Evolutionary conservation across 2,888 invertebrate genomes (phyloP), one percentile per base, ranked within the genome.

Genomic region (Orthonychiurus folsomi): DNA sequence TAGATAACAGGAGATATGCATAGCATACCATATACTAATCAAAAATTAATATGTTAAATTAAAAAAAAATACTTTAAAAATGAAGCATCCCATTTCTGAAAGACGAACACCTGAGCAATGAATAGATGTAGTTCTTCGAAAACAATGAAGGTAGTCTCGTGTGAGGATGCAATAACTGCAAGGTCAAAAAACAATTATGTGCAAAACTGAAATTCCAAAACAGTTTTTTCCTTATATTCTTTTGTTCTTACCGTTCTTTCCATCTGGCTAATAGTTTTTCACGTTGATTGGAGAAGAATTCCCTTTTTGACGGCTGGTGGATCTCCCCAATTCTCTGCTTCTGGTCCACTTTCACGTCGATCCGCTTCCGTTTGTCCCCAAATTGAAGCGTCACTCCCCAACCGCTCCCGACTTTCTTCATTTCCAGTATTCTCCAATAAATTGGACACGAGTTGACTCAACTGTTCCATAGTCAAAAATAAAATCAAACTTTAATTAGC

Each of bases 21-120:
- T n/a, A n/a, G n/a, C n/a, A n/a, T n/a, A n/a, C n/a, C n/a, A n/a
- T n/a, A n/a, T n/a, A n/a, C n/a, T n/a, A n/a, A n/a, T n/a, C n/a
- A n/a, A n/a, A n/a, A n/a, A n/a, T n/a, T n/a, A n/a, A n/a, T n/a
- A n/a, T n/a, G n/a, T n/a, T n/a, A n/a, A n/a, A n/a, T n/a, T n/a
- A n/a, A n/a, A n/a, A n/a, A n/a, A n/a, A n/a, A n/a, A n/a, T 75
- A 81, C 81, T 79, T 84, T 84, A 78, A 84, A 84, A 70, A 84
- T 81, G 75, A 84, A 84, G 76, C 83, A 83, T 67, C 84, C 84
- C 84, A 84, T 84, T 74, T 84, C 83, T 20, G 84, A 83, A 66
- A 83, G 82, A 61, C 78, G 75, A 5, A 74, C 74, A 3, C 74
- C 74, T 28, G 83, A 81, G 12, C 72, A 62, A 58, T 72, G 72